These are phyloP conservation scores for Malurus leucopterus DNA, from an alignment of 2,797 vertebrate species.

Conservation along the genomic window DNA sequence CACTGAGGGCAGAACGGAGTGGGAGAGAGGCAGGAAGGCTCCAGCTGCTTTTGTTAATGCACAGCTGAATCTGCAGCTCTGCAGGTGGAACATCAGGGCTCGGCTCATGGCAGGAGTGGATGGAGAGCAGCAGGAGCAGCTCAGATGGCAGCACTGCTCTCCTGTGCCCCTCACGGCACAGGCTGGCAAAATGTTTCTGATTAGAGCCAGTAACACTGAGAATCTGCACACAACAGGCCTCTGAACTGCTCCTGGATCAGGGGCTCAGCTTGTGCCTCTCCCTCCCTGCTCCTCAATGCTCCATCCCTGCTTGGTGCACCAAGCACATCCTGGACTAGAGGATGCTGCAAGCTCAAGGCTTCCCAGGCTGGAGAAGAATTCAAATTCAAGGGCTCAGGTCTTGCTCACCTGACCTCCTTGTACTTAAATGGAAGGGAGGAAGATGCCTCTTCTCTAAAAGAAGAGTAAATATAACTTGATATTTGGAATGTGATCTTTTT, in stretches of 20 bases:
- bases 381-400: not conserved
- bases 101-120: not conserved
- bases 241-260: not conserved
- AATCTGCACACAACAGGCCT: not conserved
- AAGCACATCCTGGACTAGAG: rapidly evolving
- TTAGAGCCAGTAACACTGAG: not conserved
- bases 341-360: not conserved
- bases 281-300: not conserved
- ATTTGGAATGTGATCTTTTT: not conserved
- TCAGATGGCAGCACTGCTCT: not conserved
- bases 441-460: not conserved
- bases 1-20: rapidly evolving
- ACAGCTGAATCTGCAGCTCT: not conserved
- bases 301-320: not conserved
- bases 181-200: not conserved
- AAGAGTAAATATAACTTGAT: not conserved
- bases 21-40: not conserved
- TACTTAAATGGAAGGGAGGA: not conserved
- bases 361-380: not conserved
- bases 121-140: not conserved
- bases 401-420: not conserved
- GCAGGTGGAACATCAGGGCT: not conserved
- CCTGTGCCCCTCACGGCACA: not conserved
- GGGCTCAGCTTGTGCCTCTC: not conserved
- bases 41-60: not conserved